Evolutionary conservation across 2,113 vertebrate species (phyloP).

Genomic region (Microcebus tavaratra): DNA sequence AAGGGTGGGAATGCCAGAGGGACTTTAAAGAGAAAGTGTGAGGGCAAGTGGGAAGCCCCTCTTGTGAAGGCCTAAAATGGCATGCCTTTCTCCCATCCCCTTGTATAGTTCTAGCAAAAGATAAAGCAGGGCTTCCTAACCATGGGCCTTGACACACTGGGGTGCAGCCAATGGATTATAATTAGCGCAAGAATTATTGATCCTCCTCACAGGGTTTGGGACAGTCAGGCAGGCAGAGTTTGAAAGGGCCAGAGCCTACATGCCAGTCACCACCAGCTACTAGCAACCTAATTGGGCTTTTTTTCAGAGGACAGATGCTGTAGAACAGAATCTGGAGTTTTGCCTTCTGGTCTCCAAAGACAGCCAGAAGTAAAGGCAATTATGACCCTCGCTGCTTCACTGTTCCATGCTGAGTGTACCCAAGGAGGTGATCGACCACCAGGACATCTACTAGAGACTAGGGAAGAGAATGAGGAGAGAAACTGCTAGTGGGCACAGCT

Average conservation of each 20-base stretch:
- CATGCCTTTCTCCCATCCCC: not conserved
- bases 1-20: not conserved
- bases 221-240: not conserved
- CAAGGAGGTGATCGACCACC: not conserved
- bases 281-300: not conserved
- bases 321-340: not conserved
- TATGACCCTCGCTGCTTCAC: not conserved
- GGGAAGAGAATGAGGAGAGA: not conserved
- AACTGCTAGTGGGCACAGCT: not conserved
- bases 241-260: not conserved
- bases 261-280: not conserved
- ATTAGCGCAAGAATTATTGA: not conserved
- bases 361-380: not conserved
- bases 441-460: not conserved
- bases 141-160: not conserved
- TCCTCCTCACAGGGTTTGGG: not conserved
- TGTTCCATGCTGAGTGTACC: not conserved
- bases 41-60: not conserved
- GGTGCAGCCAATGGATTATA: not conserved
- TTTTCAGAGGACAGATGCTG: not conserved
- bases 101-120: not conserved
- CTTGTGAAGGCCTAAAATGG: not conserved
- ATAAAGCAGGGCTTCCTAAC: not conserved
- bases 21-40: not conserved
- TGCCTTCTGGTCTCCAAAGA: not conserved